Conservation (phyloP, 2,113 vertebrate genomes). For the Herpetotheres cachinnans region DNA sequence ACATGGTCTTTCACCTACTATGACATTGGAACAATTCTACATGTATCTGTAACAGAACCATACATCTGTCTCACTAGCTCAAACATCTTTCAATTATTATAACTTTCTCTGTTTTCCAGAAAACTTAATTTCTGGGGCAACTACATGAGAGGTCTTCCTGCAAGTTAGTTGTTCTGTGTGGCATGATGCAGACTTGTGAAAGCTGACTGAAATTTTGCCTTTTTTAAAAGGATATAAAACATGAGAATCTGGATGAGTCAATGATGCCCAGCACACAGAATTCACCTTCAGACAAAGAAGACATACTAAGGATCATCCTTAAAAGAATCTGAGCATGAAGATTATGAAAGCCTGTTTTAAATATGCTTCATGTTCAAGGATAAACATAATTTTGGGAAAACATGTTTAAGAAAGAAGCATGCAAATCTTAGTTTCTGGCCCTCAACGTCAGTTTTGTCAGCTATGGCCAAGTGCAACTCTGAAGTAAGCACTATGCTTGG, state of each 20-base stretch:
- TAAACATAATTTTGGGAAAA: neutral
- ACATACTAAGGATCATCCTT: neutral
- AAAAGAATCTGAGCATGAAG: neutral
- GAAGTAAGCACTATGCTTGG: neutral
- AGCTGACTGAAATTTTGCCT: neutral
- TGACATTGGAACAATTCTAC: neutral
- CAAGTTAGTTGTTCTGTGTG: neutral
- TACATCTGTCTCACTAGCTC: neutral
- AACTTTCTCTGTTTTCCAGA: neutral
- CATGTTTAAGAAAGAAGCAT: neutral
- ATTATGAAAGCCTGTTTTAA: neutral
- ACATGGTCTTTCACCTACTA: neutral
- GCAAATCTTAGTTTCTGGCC: neutral
- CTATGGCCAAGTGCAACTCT: neutral
- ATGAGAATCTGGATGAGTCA: conserved; percentile 91
- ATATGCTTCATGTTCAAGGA: neutral
- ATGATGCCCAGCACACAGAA: conserved; percentile 93
- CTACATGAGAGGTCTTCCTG: neutral
- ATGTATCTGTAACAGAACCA: neutral
- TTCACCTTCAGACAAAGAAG: conserved; percentile 83
- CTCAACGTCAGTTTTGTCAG: neutral
- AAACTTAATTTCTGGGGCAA: neutral
- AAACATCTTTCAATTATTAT: neutral
- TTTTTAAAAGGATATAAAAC: conserved; percentile 89
- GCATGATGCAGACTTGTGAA: neutral